Percentiles rank a stretch among this genome's conserved stretches.
These are phyloP conservation scores for Pygmarrhopalites habei DNA, from an alignment of 1,140 invertebrate genomes.

Conservation along the genomic window DNA sequence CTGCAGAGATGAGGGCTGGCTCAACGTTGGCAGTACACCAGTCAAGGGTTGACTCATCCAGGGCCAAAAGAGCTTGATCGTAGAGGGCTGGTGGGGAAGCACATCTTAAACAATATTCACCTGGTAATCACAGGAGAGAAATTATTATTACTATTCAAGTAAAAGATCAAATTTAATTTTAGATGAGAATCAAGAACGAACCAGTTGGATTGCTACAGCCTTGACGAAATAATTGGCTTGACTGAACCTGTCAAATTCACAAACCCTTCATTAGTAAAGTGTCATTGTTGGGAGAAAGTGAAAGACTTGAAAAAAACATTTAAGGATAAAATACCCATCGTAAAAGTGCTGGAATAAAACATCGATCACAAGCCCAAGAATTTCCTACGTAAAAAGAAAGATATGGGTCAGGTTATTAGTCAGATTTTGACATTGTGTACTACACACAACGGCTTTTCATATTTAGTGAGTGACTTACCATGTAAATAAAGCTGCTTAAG, in stretches of 20 bases:
- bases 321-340: too few species aligned
- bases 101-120: constrained; percentile 34
- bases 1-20: constrained; percentile 31
- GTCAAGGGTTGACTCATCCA: constrained; percentile 29
- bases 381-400: too few species aligned
- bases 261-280: too few species aligned
- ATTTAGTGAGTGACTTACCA: too few species aligned
- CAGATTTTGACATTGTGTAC: too few species aligned
- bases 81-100: constrained; percentile 19
- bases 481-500: constrained; percentile 26
- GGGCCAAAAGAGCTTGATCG: constrained; percentile 23
- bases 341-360: constrained; percentile 30
- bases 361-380: constrained; percentile 34
- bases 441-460: too few species aligned
- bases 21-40: constrained; percentile 26
- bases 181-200: neutral
- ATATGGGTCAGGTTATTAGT: too few species aligned
- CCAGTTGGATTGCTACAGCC: constrained; percentile 26
- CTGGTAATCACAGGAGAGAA: constrained; percentile 15
- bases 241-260: too few species aligned
- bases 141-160: too few species aligned
- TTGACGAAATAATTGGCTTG: constrained; percentile 17
- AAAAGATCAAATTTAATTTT: too few species aligned
- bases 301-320: too few species aligned
- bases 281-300: too few species aligned